Evolutionary conservation across 92 coral and sea anemone species (phyloP), one percentile per base, ranked within the genome.

Genomic region (Zoanthus sansibaricus): DNA sequence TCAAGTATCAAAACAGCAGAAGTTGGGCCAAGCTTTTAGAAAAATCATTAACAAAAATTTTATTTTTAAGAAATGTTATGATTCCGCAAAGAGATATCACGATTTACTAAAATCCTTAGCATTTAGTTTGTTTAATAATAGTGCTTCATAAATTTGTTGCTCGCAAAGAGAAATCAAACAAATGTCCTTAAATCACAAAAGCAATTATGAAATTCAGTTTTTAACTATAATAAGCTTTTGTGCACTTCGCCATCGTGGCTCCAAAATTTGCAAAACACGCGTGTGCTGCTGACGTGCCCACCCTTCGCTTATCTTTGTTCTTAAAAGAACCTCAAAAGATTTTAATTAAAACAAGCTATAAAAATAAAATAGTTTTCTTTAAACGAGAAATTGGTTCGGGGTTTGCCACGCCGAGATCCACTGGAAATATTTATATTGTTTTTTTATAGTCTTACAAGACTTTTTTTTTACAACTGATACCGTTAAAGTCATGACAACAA

Each of bases 241-340:
- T 62, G 6, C 17, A 18, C 21, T 0, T 17, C 69, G 69, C 69
- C 69, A 62, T 18, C 0, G n/a, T 7, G 69, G 25, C 69, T 62
- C 69, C 69, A 62, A 20, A 20, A 17, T 62, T 25, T 62, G 69
- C 30, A 62, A 62, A 62, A 62, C 69, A 62, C 25, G 69, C 69
- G 69, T 62, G 69, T 17, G 69, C n/a, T 17, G 30, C 21, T 5
- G 25, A 62, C n/a, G 7, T 9, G 25, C 31, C 30, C 69, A 49
- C 69, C 2, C n/a, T 62, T 62, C 69, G 69, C 69, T 62, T 62
- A 62, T 62, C 69, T 62, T 62, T 62, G 69, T 62, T 62, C 69
- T 62, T 9, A n/a, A 58, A 62, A 62, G 69, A 62, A 62, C 30
- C 69, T 62, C 69, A 62, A 62, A 62, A 62, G 30, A 62, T 62